Percentiles rank a stretch among this genome's conserved stretches.
These are phyloP conservation scores for Strix aluco DNA, from an alignment of 2,113 vertebrate genomes.

Conservation along the genomic window DNA sequence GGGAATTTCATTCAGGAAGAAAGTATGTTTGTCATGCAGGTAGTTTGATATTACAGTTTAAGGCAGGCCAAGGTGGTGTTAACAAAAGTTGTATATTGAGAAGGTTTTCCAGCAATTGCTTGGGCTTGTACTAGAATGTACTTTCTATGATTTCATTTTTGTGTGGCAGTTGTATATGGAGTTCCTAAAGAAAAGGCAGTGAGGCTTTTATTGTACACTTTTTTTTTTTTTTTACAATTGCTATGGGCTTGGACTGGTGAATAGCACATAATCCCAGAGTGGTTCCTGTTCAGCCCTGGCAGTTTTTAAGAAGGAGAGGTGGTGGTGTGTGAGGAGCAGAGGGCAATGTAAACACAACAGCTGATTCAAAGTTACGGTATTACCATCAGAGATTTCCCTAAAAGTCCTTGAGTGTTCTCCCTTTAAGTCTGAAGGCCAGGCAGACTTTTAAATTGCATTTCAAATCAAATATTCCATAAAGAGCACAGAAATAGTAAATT, in stretches of 20 bases:
- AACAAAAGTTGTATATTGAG: rapidly evolving
- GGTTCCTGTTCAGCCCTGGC: not conserved
- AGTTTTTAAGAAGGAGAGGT: not conserved
- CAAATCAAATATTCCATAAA: slow-evolving; percentile 7
- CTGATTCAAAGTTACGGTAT: not conserved
- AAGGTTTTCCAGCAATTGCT: not conserved
- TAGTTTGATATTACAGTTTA: not conserved
- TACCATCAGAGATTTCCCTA: not conserved
- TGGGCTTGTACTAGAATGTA: not conserved
- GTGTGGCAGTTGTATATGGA: not conserved
- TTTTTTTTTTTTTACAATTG: not conserved
- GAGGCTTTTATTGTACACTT: not conserved
- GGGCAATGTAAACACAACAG: not conserved
- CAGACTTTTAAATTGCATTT: slow-evolving; percentile 4
- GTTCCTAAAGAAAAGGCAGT: not conserved
- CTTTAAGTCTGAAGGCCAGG: not conserved
- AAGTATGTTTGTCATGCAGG: not conserved
- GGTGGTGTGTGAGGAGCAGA: not conserved
- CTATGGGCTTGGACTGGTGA: not conserved
- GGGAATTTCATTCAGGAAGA: not conserved
- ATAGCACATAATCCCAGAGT: not conserved
- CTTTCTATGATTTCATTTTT: not conserved
- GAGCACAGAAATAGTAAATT: slow-evolving; percentile 11
- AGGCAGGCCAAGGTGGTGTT: not conserved
- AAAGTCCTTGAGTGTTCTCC: not conserved